Evolutionary conservation across 1,140 invertebrate species (phyloP).

Genomic region (Ostrea denselamellosa): DNA sequence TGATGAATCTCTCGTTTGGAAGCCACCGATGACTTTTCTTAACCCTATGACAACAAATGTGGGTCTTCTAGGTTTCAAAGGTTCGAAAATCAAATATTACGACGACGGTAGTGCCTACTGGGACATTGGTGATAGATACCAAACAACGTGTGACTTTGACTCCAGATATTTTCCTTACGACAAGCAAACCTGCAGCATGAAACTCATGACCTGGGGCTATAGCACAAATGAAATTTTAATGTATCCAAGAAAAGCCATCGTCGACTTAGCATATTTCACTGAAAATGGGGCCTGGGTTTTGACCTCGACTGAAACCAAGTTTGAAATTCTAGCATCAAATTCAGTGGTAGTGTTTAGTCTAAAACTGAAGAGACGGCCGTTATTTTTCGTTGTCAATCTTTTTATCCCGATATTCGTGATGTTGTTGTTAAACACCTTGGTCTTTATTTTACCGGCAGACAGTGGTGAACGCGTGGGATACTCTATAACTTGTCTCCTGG

Average conservation of each 20-base stretch:
- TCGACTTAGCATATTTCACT: slow-evolving; percentile 7
- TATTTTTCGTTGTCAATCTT: slow-evolving; percentile 51
- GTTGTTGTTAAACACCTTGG: slow-evolving; percentile 50
- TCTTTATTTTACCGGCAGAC: slow-evolving; percentile 54
- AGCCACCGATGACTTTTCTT: slow-evolving; percentile 49
- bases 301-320: slow-evolving; percentile 15
- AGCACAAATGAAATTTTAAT: background rate
- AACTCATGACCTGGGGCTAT: slow-evolving; percentile 24
- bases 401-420: slow-evolving; percentile 45
- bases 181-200: slow-evolving; percentile 4
- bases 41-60: slow-evolving; percentile 43
- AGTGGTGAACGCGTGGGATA: slow-evolving; percentile 52
- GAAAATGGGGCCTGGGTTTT: slow-evolving; percentile 32
- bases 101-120: background rate
- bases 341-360: slow-evolving; percentile 9
- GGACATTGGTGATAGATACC: slow-evolving; percentile 2
- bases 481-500: slow-evolving; percentile 49
- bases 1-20: slow-evolving; percentile 52
- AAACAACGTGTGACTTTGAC: slow-evolving; percentile 39
- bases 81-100: background rate
- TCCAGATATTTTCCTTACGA: slow-evolving; percentile 24
- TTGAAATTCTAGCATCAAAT: background rate
- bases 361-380: slow-evolving; percentile 38
- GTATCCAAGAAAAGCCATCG: background rate
- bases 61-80: background rate